These are phyloP conservation scores for Anoncus sp. DNA, from an alignment of 2,888 invertebrate species.

Conservation along the genomic window DNA sequence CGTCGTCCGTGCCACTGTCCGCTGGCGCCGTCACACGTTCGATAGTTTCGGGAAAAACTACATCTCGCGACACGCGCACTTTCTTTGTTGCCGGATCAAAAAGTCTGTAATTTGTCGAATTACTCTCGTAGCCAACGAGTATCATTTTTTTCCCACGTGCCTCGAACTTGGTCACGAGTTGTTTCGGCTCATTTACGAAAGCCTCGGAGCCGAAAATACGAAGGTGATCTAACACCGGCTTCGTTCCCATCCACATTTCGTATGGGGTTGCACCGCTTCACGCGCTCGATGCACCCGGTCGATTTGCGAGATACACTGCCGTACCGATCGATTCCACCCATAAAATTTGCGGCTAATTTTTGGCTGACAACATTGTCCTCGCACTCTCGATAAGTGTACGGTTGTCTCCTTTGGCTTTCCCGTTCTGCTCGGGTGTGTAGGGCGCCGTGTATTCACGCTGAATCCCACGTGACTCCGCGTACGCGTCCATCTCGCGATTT, in stretches of 20 bases:
- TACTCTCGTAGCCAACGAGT: conserved; percentile 56
- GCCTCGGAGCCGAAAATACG: conserved; percentile 34
- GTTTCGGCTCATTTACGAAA: conserved; percentile 37
- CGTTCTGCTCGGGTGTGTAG: conserved; percentile 60
- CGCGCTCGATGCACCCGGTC: conserved; percentile 34
- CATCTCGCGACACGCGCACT: conserved; percentile 54
- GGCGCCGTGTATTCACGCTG: conserved; percentile 41
- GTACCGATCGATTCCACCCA: conserved; percentile 61
- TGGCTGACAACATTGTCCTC: conserved; percentile 44
- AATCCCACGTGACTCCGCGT: conserved; percentile 44
- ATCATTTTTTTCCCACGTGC: conserved; percentile 40
- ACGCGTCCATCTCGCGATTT: conserved; percentile 7
- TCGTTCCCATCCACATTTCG: conserved; percentile 55
- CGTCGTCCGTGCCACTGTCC: background rate
- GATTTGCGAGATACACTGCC: conserved; percentile 46
- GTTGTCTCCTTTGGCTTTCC: conserved; percentile 56
- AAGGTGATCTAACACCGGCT: conserved; percentile 42
- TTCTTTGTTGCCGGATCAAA: conserved; percentile 35
- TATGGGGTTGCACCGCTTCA: conserved; percentile 25
- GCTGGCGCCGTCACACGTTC: conserved; percentile 20
- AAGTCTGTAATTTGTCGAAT: conserved; percentile 45
- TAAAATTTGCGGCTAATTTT: conserved; percentile 32
- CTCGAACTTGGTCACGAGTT: conserved; percentile 44
- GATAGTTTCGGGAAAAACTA: conserved; percentile 38
- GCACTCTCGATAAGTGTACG: conserved; percentile 54